Base-by-base conservation (phyloP, 2,888 invertebrate genomes). In the Selenia dentaria region DNA sequence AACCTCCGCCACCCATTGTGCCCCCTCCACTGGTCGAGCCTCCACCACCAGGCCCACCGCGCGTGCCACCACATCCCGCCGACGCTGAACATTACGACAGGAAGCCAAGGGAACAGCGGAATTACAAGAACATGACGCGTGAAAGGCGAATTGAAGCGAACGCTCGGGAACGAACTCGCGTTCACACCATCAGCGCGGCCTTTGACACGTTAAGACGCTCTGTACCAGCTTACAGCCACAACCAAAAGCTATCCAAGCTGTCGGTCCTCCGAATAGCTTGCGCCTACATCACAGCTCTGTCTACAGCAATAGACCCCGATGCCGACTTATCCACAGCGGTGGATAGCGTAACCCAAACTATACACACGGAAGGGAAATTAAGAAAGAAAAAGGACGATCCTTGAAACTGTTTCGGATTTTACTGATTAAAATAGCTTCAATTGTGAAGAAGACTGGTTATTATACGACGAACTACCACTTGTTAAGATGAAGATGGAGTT, bases 81-180 rank as follows among this genome's bases (percentile, higher is more conserved):
- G 91, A 92, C 12, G 65, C 71, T 3, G 85, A 83, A 32, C 74
- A 80, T 0, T 87, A 92, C 38, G 94, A 95, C 43, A 95, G 96
- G 62, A 92, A 70, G 33, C 81, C 84, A 0, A 89, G 93, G 40
- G 94, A 96, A 54, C 96, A 96, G 69, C 92, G 97, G 55, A 98
- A 98, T 77, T 98, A 98, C 83, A 98, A 98, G 74, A 98, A 97
- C 77, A 98, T 98, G 97, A 98, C 97, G 0, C 92, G 97, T 11
- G 98, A 98, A 75, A 89, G 98, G 59, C 92, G 98, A 56, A 97
- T 98, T 70, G 98, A 98, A 76, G 98, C 98, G 0, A 98, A 98
- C 73, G 98, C 98, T 0, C 91, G 98, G 3, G 98, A 98, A 75
- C 87, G 98, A 47, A 97, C 98, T 3, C 91, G 98, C 37, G 98